phyloP scores from a whole-genome alignment of 2,113 vertebrate genomes.

The Notiomystis cincta region DNA sequence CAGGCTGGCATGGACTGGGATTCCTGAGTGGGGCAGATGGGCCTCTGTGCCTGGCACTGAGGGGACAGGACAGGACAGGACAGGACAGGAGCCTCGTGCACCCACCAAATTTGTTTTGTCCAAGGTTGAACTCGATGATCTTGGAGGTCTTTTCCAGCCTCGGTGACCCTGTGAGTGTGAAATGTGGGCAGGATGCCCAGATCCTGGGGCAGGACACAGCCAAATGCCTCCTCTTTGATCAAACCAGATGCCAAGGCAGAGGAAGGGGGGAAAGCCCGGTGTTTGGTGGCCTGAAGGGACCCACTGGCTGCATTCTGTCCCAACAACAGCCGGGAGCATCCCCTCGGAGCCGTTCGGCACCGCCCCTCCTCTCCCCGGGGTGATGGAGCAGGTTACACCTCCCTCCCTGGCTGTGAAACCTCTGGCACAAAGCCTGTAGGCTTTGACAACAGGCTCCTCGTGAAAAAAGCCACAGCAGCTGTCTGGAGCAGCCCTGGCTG shows the following conservation, averaged over 20 bases:
- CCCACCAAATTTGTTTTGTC: not conserved
- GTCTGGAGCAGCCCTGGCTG: not conserved
- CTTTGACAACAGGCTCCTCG: fast-evolving
- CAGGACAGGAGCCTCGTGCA: fast-evolving
- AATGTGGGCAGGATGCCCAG: not conserved
- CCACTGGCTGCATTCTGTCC: not conserved
- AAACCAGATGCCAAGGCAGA: not conserved
- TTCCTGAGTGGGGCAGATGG: not conserved
- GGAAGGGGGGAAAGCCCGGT: not conserved
- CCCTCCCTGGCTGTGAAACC: not conserved
- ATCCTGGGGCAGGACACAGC: fast-evolving
- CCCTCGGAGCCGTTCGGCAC: fast-evolving
- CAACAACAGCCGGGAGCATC: not conserved
- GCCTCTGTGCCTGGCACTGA: fast-evolving
- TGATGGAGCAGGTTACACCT: not conserved
- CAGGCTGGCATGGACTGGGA: not conserved
- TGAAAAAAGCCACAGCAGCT: not conserved
- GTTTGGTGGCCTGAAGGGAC: not conserved
- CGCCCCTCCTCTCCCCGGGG: not conserved
- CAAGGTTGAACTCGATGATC: fast-evolving
- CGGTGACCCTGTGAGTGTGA: not conserved
- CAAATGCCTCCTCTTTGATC: not conserved
- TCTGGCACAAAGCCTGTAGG: not conserved
- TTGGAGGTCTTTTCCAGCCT: not conserved
- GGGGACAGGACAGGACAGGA: too few relatives aligned